phyloP scores from a whole-genome alignment of 2,113 vertebrate genomes.

The Stictonetta naevosa region DNA sequence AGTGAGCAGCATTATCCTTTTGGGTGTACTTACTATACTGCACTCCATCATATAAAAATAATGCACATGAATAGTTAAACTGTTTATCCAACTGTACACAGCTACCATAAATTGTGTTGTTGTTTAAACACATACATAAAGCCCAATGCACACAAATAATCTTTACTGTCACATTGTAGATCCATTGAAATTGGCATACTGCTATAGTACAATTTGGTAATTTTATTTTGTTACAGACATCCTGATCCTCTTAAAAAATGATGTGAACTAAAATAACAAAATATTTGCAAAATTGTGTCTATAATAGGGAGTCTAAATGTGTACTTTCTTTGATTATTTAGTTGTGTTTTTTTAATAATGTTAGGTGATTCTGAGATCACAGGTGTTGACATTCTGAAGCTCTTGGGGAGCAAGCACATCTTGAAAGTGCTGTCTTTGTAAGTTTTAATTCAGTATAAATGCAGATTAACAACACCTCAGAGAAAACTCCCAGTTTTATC shows the following conservation, averaged over 20 bases:
- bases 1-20: constrained; percentile 64
- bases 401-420: not conserved
- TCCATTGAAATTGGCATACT: not conserved
- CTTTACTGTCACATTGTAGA: constrained; percentile 1
- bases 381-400: not conserved
- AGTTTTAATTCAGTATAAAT: not conserved
- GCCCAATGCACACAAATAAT: constrained; percentile 24
- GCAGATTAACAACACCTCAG: not conserved
- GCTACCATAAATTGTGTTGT: constrained; percentile 17
- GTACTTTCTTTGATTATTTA: not conserved
- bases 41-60: constrained; percentile 64
- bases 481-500: not conserved
- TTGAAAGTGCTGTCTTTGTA: not conserved
- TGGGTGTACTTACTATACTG: constrained; percentile 59
- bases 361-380: not conserved
- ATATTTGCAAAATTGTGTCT: not conserved
- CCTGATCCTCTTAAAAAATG: not conserved
- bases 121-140: constrained; percentile 23
- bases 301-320: not conserved
- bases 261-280: not conserved
- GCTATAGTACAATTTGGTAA: not conserved
- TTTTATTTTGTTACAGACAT: not conserved
- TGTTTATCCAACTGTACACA: constrained; percentile 63
- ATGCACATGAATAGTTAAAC: constrained; percentile 71
- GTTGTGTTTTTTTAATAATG: not conserved